Evolutionary conservation across 2,113 vertebrate genomes (phyloP).

Genomic region (Bujurquina vittata): DNA sequence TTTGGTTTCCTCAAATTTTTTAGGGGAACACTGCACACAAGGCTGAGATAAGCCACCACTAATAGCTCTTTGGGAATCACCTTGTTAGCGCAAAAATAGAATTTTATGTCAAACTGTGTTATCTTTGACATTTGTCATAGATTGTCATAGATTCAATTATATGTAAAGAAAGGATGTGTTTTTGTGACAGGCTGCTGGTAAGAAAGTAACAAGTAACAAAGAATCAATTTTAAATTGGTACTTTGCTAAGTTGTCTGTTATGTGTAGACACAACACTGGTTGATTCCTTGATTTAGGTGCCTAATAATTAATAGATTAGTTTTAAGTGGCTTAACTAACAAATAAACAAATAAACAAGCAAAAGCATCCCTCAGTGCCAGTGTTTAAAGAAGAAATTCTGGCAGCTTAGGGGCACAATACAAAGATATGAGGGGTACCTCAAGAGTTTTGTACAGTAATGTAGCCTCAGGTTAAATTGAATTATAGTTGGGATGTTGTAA

Average conservation of each 20-base stretch:
- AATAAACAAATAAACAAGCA: too few relatives aligned
- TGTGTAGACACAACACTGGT: too few relatives aligned
- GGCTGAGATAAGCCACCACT: background rate
- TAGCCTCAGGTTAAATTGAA: background rate
- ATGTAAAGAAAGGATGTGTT: background rate
- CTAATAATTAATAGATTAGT: too few relatives aligned
- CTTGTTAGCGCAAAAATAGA: background rate
- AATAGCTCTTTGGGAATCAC: background rate
- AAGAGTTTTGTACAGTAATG: background rate
- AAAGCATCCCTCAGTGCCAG: background rate
- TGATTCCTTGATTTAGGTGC: too few relatives aligned
- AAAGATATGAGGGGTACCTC: background rate
- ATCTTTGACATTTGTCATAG: background rate
- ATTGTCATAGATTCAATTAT: background rate
- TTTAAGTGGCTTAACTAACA: background rate
- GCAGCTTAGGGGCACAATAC: background rate
- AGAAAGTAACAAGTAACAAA: background rate
- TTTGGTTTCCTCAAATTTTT: too few relatives aligned
- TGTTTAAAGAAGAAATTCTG: background rate
- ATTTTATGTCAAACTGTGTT: background rate
- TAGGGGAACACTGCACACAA: too few relatives aligned
- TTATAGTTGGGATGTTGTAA: background rate
- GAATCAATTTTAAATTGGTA: background rate
- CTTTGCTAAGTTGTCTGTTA: background rate
- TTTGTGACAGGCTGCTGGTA: background rate